Base-by-base conservation (phyloP, 2,113 vertebrate species). In the Raphicerus campestris region DNA sequence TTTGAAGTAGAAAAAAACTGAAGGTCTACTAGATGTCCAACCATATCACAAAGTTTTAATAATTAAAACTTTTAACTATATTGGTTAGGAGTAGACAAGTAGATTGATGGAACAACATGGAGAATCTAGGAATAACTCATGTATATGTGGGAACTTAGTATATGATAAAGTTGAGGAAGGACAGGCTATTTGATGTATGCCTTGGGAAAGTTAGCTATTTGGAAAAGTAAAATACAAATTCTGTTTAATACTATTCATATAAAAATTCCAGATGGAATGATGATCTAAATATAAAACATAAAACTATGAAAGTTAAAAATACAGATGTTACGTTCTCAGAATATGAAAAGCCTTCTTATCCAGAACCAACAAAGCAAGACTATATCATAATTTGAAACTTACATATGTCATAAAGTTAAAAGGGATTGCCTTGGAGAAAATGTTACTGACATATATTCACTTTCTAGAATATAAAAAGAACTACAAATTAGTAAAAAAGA, bases 121-220 rank as follows among this genome's bases (percentile, higher is more conserved):
- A 92, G 19, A 89, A 66, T 83, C 35, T 70, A 89, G 58, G 80
- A 94, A 60, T 60, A 83, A 70, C 28, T 96, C 73, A 32, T 82
- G 30, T 55, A 15, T 93, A 85, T 66, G 17, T 87, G 20, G n/a
- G 55, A 75, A 89, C 42, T 95, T 61, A 51, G 45, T 95, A 22
- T 85, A 61, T 73, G 93, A 75, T 93, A 35, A 91, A 87, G 20
- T 91, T 96, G 55, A 80, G 35, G 81, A 96, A 85, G 53, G 53
- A 91, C 24, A 90, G 24, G 11, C 47, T 96, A 39, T 91, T 93
- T 22, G 47, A 6, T 87, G 26, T 53, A 63, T 35, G 35, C 26
- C 51, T 14, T 89, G 70, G 84, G 24, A 83, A 75, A 91, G 77
- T 73, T 11, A 86, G 45, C 56, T 84, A 10, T 63, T 94, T 93